Conservation (phyloP, 2,113 vertebrate genomes). For the Halichoerus grypus region DNA sequence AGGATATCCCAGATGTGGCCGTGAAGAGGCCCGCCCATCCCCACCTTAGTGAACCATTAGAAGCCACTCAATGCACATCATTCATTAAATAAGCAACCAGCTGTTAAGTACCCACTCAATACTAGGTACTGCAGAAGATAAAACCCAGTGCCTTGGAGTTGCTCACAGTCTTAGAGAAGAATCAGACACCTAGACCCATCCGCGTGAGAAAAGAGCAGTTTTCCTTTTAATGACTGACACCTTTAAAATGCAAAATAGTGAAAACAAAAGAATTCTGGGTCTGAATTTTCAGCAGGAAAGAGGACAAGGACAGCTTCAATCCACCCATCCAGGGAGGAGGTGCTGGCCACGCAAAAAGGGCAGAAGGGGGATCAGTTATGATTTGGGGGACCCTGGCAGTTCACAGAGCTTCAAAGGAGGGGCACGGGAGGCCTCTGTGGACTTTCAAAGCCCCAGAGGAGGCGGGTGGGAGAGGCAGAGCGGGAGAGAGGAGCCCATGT, state of each 20-base stretch:
- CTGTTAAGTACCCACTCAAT: not conserved
- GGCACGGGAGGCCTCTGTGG: not conserved
- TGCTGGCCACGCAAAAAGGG: not conserved
- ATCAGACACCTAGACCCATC: not conserved
- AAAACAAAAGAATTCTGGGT: not conserved
- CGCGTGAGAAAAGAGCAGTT: not conserved
- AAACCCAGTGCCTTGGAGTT: not conserved
- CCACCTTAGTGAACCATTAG: not conserved
- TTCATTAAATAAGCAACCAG: not conserved
- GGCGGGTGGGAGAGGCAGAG: not conserved
- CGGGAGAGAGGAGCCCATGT: not conserved
- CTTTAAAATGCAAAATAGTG: not conserved
- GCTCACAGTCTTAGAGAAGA: not conserved
- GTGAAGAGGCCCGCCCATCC: not conserved
- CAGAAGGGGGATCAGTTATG: not conserved
- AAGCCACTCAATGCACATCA: rapidly evolving
- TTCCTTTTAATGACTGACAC: not conserved
- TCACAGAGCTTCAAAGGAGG: not conserved
- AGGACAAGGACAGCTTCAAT: not conserved
- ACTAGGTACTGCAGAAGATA: not conserved
- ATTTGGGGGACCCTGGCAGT: not conserved
- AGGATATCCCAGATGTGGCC: not conserved
- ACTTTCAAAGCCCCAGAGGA: not conserved
- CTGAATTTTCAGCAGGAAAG: not conserved
- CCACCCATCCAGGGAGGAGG: not conserved